Base-by-base conservation (phyloP, 2,888 invertebrate genomes). In the Lutraria lutraria region DNA sequence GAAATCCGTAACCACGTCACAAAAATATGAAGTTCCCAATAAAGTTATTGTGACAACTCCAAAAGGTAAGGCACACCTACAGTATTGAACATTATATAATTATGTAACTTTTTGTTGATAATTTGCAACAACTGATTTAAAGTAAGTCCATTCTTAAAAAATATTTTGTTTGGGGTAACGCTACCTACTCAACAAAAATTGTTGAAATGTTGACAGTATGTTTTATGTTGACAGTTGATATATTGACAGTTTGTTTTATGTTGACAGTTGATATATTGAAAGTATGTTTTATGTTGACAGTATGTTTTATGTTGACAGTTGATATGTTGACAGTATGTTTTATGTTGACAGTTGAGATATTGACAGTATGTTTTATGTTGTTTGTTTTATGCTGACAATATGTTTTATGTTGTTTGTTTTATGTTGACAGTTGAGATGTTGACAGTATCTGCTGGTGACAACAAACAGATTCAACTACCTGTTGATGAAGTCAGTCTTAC, bases 401-500 rank as follows among this genome's bases (percentile, higher is more conserved):
- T 56, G 3, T 12, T 19, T 21, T 19, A 56, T 56, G 56, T 6
- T 29, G 10, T 72, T 16, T 76, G 76, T 76, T 76, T 21, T 52
- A n/a, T 81, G 25, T 29, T 94, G 92, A 53, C 94, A 94, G 94
- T 95, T 54, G 88, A 91, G 31, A 93, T 94, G 63, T 92, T 97
- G 90, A 95, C 96, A 3, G 97, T 97, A 15, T 96, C 97, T 0
- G 97, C 96, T 10, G 97, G 97, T 4, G 95, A 95, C 3, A 95
- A 95, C 89, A 93, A 95, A 84, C 93, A 93, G 63, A 93, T 99
- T 8, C 97, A 97, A 91, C 97, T 99, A 88, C 99, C 99, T 0
- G 98, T 98, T 92, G 98, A 98, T 96, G 98, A 98, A 97, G 98
- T 98, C 0, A 98, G 98, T 0, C 97, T 99, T 87, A 98, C 98